Percentiles rank a stretch among this genome's conserved stretches.
Conservation (phyloP, 2,113 vertebrate species). For the Holacanthus passer region DNA sequence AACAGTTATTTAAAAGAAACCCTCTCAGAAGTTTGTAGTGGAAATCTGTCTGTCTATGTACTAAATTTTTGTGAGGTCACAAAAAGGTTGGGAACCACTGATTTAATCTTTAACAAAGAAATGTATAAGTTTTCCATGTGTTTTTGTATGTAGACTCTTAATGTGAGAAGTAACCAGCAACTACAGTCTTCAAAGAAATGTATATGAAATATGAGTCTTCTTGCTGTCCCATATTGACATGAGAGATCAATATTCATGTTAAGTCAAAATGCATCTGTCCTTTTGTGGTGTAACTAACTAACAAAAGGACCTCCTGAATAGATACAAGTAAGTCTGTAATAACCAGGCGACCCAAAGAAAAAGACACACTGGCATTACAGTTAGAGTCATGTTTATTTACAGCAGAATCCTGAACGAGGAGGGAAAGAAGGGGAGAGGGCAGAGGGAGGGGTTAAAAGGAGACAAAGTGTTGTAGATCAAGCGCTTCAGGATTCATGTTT, state of each 20-base stretch:
- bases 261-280: background rate
- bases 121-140: no score
- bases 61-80: no score
- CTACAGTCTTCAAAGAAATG: background rate
- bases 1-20: no score
- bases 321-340: background rate
- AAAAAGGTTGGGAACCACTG: no score
- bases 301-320: background rate
- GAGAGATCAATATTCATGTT: no score
- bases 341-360: conserved; percentile 18
- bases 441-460: conserved; percentile 69
- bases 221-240: background rate
- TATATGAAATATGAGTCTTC: background rate
- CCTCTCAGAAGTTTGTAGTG: no score
- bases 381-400: conserved; percentile 91
- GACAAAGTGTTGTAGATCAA: conserved; percentile 79
- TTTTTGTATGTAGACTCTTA: background rate
- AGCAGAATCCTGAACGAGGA: conserved; percentile 84
- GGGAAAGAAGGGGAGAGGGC: conserved; percentile 39
- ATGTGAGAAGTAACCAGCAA: background rate
- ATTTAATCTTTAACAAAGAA: no score
- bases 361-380: conserved; percentile 72
- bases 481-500: conserved; percentile 82
- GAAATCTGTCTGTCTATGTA: no score
- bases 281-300: background rate